Base-by-base conservation (phyloP, 2,797 vertebrate genomes). In the Melanotaenia trifasciata region DNA sequence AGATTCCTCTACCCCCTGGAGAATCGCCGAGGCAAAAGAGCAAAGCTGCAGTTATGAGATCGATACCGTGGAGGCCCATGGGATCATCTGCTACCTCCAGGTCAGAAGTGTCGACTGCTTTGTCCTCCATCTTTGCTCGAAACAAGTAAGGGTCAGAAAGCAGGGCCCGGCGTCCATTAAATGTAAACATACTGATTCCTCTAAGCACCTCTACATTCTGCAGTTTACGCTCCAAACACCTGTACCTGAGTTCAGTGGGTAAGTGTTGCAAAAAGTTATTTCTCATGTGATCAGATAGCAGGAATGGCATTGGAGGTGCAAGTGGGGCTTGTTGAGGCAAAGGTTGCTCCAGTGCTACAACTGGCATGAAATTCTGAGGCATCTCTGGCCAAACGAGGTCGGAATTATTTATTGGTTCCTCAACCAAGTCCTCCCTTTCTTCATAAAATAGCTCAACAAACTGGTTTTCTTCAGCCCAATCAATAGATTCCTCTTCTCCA, bases 11-110 rank as follows among this genome's bases (percentile, higher is more conserved):
- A 32, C 98, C 97, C 33, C 98, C 97, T 0, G 98, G 98, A 60
- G 98, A 99, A 82, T 99, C 98, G 22, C 98, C 98, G 3, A 99
- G 92, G 87, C 98, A 99, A 74, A 99, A 99, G 5, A 99, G 93
- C 83, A 99, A 90, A 45, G 98, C 98, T 59, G 98, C 98, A 22
- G 98, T 99, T 83, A 99, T 99, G 79, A 99, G 94, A 67, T 99
- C 98, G 58, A 99, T 99, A 72, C 98, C 97, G 62, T 99, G 96
- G 73, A 99, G 96, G 53, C 97, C 98, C 96, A 99, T 96, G 20
- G 98, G 97, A 90, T 99, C 98, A 43, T 99, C 98, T 18, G 95
- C 92, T 63, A 97, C 93, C 76, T 98, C 98, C 82, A 99, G 92
- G 90, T 99, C 98, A 9, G 97, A 96, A 0, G 98, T 99, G 91